Conservation (phyloP, 2,888 invertebrate species). For the Lasioglossum oenotherae region DNA sequence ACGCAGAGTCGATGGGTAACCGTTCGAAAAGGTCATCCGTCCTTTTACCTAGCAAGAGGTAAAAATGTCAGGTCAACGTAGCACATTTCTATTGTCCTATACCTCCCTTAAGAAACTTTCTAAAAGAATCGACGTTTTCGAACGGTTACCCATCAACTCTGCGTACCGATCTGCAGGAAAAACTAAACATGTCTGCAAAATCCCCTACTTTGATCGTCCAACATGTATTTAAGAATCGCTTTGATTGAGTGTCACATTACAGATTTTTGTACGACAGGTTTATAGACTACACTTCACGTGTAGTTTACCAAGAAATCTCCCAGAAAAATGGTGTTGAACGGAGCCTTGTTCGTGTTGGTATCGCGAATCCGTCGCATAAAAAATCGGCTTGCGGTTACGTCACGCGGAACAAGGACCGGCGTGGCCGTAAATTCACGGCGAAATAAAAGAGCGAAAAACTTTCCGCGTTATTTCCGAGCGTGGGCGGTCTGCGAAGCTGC, state of each 20-base stretch:
- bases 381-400: background rate
- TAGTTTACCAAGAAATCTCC: background rate
- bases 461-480: constrained; percentile 8
- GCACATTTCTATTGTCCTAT: too few species aligned
- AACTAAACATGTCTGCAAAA: background rate
- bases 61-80: too few species aligned
- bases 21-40: too few species aligned
- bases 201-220: background rate
- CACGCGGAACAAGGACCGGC: constrained; percentile 4
- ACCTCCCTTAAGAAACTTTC: too few species aligned
- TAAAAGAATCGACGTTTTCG: too few species aligned
- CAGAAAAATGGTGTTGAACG: background rate
- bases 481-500: background rate
- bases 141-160: too few species aligned
- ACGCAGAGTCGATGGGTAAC: too few species aligned
- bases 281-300: too few species aligned
- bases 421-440: background rate
- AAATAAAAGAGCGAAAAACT: constrained; percentile 1
- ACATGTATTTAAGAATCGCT: background rate
- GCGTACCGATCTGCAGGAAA: too few species aligned
- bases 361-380: background rate
- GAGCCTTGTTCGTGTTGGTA: background rate
- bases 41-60: too few species aligned
- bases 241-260: too few species aligned
- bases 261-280: too few species aligned